These are phyloP conservation scores for Drosophila subpulchrella DNA, from an alignment of 1,140 invertebrate genomes.

Conservation along the genomic window DNA sequence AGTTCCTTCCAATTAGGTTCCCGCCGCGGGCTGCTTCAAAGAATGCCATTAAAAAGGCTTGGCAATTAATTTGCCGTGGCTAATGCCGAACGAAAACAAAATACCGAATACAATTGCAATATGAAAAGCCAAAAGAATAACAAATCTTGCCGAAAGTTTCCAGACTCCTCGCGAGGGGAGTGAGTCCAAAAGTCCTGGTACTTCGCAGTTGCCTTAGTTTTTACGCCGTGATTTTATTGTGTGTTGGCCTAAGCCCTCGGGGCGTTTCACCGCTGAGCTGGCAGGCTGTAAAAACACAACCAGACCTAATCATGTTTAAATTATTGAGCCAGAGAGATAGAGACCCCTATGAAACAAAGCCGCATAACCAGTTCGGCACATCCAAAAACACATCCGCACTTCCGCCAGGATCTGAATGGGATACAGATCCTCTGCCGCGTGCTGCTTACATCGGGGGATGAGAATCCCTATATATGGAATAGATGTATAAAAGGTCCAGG, in stretches of 20 bases:
- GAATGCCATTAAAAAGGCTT: constrained; percentile 59
- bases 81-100: constrained; percentile 73
- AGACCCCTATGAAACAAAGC: constrained; percentile 55
- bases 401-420: constrained; percentile 12
- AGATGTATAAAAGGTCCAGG: constrained; percentile 2
- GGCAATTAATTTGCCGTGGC: constrained; percentile 75
- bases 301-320: constrained; percentile 84
- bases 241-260: constrained; percentile 63
- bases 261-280: constrained; percentile 46
- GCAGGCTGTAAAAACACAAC: constrained; percentile 83
- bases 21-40: background rate
- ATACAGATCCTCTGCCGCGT: constrained; percentile 55
- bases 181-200: background rate
- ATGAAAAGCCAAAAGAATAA: constrained; percentile 78
- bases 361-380: constrained; percentile 71
- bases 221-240: constrained; percentile 60
- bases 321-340: constrained; percentile 72
- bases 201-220: constrained; percentile 47
- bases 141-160: constrained; percentile 45
- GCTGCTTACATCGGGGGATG: constrained; percentile 50
- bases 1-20: constrained; percentile 18
- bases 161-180: constrained; percentile 1
- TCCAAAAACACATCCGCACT: constrained; percentile 13
- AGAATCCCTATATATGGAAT: constrained; percentile 7
- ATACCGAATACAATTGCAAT: constrained; percentile 65